These are phyloP conservation scores for Chrysina gloriosa DNA, from an alignment of 2,888 invertebrate species.

Conservation along the genomic window DNA sequence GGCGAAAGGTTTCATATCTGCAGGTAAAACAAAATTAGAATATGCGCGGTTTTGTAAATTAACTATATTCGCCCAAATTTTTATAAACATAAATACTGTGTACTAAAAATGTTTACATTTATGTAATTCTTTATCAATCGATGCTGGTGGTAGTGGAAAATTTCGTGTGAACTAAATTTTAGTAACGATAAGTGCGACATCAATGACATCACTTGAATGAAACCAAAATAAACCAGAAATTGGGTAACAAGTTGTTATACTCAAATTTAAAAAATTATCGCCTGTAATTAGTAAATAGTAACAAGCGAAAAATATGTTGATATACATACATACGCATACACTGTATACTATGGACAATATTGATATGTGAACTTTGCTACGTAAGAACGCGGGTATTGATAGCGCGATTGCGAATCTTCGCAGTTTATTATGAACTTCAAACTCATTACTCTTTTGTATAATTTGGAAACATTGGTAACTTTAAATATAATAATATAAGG, in stretches of 20 bases:
- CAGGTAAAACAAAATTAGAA: slow-evolving; percentile 71
- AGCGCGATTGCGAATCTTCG: no score
- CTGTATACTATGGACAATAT: background rate
- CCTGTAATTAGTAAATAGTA: background rate
- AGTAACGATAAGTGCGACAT: background rate
- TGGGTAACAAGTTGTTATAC: no score
- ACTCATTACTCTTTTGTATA: no score
- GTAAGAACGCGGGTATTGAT: no score
- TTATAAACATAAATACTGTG: background rate
- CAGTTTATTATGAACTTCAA: no score
- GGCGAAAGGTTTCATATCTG: slow-evolving; percentile 88
- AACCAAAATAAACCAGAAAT: slow-evolving; percentile 1
- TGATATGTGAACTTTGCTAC: background rate
- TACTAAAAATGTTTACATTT: background rate
- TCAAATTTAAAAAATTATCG: background rate
- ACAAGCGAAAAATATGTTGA: background rate
- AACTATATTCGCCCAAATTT: no score
- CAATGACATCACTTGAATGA: background rate
- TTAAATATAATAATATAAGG: no score
- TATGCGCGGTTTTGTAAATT: background rate
- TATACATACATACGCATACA: no score
- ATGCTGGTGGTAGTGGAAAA: background rate
- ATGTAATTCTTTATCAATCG: background rate
- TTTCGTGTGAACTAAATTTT: background rate
- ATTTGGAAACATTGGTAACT: no score